Conservation (phyloP, 2,113 vertebrate species). For the Hemibagrus wyckioides region DNA sequence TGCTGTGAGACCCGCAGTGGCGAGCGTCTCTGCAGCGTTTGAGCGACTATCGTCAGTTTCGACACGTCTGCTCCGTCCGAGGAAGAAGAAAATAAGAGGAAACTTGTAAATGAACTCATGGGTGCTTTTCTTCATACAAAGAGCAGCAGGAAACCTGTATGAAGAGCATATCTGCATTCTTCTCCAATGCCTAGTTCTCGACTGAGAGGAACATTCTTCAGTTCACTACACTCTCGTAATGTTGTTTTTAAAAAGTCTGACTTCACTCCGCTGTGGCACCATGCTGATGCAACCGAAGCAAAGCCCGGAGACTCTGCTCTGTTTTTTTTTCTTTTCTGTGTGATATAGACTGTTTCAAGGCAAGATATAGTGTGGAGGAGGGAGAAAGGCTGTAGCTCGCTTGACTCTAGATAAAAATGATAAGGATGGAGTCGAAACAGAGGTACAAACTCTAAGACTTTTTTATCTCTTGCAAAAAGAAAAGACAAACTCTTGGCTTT, state of each 20-base stretch:
- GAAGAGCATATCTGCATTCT: not conserved
- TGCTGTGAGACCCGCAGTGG: not conserved
- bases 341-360: not conserved
- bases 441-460: not conserved
- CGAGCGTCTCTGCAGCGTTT: not conserved
- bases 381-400: not conserved
- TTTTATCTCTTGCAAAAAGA: slow-evolving; percentile 12
- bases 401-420: slow-evolving; percentile 10
- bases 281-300: not conserved
- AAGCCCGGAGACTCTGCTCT: not conserved
- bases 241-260: slow-evolving; percentile 19
- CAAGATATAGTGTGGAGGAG: not conserved
- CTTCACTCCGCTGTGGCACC: not conserved
- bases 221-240: not conserved
- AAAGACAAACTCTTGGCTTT: not conserved
- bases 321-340: not conserved
- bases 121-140: not conserved
- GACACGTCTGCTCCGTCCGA: not conserved
- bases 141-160: slow-evolving; percentile 16
- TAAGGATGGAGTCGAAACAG: not conserved
- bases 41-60: not conserved
- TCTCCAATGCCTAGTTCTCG: not conserved
- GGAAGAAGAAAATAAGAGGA: not conserved
- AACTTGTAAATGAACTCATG: not conserved
- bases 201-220: slow-evolving; percentile 3